These are phyloP conservation scores for Ptychochromis oligacanthus DNA, from an alignment of 2,113 vertebrate species.

Conservation along the genomic window DNA sequence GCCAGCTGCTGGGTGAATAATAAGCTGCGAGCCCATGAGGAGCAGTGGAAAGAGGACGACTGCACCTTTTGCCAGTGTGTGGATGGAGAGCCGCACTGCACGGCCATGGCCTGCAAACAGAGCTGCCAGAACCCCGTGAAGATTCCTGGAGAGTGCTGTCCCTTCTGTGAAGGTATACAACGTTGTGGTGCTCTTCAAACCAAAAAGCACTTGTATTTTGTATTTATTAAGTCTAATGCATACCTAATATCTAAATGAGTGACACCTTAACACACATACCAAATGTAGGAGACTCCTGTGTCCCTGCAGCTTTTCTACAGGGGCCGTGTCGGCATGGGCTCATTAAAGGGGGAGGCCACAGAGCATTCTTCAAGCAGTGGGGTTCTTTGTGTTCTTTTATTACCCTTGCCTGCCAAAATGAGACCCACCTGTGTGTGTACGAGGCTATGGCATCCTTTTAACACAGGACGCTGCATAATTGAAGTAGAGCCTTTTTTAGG, in stretches of 20 bases:
- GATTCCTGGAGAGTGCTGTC: slow-evolving; percentile 85
- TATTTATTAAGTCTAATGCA: neutral
- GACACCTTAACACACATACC: slow-evolving; percentile 16
- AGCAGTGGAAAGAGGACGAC: slow-evolving; percentile 86
- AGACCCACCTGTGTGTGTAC: slow-evolving; percentile 71
- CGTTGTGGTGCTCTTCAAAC: neutral
- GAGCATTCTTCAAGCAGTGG: slow-evolving; percentile 70
- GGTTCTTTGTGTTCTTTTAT: slow-evolving; percentile 76
- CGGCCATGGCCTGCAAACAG: slow-evolving; percentile 86
- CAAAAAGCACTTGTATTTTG: neutral
- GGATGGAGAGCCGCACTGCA: slow-evolving; percentile 82
- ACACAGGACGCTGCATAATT: slow-evolving; percentile 69
- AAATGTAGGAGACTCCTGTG: slow-evolving; percentile 38
- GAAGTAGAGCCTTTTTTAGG: slow-evolving; percentile 49
- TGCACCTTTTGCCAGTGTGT: slow-evolving; percentile 86
- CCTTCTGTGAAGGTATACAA: slow-evolving; percentile 83
- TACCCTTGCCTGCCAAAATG: slow-evolving; percentile 69
- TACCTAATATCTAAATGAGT: neutral
- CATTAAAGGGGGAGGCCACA: slow-evolving; percentile 69
- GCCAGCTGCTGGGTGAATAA: slow-evolving; percentile 83
- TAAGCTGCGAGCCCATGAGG: slow-evolving; percentile 80
- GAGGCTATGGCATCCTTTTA: slow-evolving; percentile 42
- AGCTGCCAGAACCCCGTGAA: slow-evolving; percentile 84
- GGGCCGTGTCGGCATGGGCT: slow-evolving; percentile 60
- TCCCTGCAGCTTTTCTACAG: slow-evolving; percentile 47